Base-by-base conservation (phyloP, 2,888 invertebrate species). In the Napeogenes inachia region DNA sequence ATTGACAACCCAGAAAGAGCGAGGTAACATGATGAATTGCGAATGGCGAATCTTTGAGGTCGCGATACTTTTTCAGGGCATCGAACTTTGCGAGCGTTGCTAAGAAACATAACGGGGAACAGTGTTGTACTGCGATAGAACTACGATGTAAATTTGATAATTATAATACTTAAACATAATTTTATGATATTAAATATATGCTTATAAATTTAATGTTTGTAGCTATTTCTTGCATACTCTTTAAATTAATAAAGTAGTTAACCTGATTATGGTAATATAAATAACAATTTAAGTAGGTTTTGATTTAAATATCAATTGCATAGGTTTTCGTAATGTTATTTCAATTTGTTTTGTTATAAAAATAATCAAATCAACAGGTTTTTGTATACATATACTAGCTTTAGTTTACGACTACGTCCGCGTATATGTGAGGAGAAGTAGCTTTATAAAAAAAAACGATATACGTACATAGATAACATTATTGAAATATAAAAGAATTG, bases 1-100 rank as follows among this genome's bases (percentile, higher is more conserved):
- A 78, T 80, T 78, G 80, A 76, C 78, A 77, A 80, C 74, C 72
- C 57, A 42, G 56, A 62, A 46, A 59, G 54, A 53, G 59, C 63
- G 74, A 76, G 75, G 77, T 78, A 76, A 82, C 81, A 88, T 84
- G 84, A 88, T 87, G 84, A 86, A 89, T 87, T 80, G 86, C 82
- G 78, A 85, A 81, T 83, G 72, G 79, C 79, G 73, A 86, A 85
- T 86, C 80, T 79, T 82, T 84, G 85, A 84, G 85, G 82, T 87
- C 82, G 81, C 76, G 77, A 76, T 77, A 82, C 85, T 87, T 86
- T 86, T 81, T 79, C 78, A 84, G 88, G 89, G 70, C 90, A 76
- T 84, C 83, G 89, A 89, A 88, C 89, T 81, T 80, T 73, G 78
- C 79, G 81, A 77, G 79, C 73, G 85, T 84, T 82, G 79, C 83